Base-by-base conservation (phyloP, 2,888 invertebrate species). In the Epinotia bilunana region DNA sequence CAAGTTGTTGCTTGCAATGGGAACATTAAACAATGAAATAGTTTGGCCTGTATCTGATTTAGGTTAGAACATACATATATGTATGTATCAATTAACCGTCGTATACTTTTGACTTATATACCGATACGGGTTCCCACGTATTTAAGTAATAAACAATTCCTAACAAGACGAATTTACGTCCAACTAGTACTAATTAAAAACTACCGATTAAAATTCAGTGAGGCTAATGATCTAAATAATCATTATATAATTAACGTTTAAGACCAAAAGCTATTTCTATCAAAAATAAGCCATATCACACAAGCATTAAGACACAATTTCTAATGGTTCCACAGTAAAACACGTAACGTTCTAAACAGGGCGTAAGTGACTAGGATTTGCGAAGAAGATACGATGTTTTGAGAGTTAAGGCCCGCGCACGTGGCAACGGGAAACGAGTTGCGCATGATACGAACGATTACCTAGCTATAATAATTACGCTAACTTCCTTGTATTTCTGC, bases 401-500 rank as follows among this genome's bases (percentile, higher is more conserved):
- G 4, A 20, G 3, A 7, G 1, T 12, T n/a, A 20, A 23, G 60
- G 46, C 57, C 18, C 20, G 57, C 73, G 73, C 63, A 33, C 43
- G 73, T 57, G 73, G 46, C 20, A 7, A 11, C 9, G 62, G 73
- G 20, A 20, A 69, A 57, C 69, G 18, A 46, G 33, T 16, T 18
- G 33, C 55, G 61, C 68, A 63, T 63, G 60, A 63, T 69, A 63
- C 28, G 20, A 60, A 33, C 73, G 68, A 74, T 69, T 74, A 39
- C 39, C 28, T 28, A 74, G 33, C 28, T 49, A 20, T 33, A 57
- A 73, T 73, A 57, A 57, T 69, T 63, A 33, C 11, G 16, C 28
- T 13, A 43, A 73, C 57, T 74, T 74, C 73, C 73, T 74, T 49
- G 9, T 74, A 74, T 18, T 63, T 69, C 63, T 43, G 57, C 73